A percentile compares a stretch with the other conserved stretches of the same genome.
These are phyloP conservation scores for Serranus cabrilla DNA, from an alignment of 2,797 vertebrate species.

Conservation along the genomic window DNA sequence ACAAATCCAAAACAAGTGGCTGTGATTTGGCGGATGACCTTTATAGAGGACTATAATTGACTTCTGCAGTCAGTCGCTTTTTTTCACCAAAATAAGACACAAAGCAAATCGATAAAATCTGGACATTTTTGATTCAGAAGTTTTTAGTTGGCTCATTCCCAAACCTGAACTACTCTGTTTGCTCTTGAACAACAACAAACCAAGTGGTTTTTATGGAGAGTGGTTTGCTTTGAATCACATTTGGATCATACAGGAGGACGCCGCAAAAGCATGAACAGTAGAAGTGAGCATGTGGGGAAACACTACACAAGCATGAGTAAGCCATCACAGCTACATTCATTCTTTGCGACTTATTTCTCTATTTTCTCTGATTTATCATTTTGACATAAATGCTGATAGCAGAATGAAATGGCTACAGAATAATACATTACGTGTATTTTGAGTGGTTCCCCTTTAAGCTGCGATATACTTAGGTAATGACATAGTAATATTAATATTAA, in stretches of 20 bases:
- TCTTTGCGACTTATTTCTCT: too few species aligned
- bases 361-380: too few species aligned
- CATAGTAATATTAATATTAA: too few species aligned
- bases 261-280: not conserved
- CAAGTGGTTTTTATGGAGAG: not conserved
- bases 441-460: too few species aligned
- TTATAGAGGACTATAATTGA: constrained; percentile 4
- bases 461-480: too few species aligned
- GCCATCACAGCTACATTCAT: not conserved
- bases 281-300: constrained; percentile 4
- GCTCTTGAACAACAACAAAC: not conserved
- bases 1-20: not conserved
- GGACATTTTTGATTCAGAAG: not conserved
- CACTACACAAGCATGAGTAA: not conserved
- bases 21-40: constrained; percentile 20
- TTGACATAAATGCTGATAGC: too few species aligned
- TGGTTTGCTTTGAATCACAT: not conserved
- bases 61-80: constrained; percentile 1
- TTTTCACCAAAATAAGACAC: not conserved
- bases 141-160: not conserved
- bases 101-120: not conserved
- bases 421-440: too few species aligned
- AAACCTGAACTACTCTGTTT: not conserved
- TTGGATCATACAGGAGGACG: not conserved
- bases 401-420: too few species aligned